phyloP scores from a whole-genome alignment of 2,797 vertebrate species.

The Paedocypris micromegethes region DNA sequence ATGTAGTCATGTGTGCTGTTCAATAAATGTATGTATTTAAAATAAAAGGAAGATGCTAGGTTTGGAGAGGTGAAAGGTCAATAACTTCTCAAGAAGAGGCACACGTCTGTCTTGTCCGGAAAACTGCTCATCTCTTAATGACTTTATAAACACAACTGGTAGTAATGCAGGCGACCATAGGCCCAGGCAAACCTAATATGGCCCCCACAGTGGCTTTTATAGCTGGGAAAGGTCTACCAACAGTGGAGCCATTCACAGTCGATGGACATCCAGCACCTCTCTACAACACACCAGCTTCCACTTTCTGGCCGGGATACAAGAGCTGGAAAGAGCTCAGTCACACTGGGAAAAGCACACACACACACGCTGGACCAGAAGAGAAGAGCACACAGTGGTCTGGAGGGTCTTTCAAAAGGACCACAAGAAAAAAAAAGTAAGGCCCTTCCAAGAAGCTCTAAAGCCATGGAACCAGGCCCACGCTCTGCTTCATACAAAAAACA shows the following conservation, averaged over 20 bases:
- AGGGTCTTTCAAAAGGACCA: constrained; percentile 37
- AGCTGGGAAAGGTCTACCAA: constrained; percentile 28
- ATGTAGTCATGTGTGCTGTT: no score
- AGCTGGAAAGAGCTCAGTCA: constrained; percentile 31
- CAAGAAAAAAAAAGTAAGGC: constrained; percentile 11
- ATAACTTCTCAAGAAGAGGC: no score
- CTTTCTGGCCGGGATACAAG: constrained; percentile 27
- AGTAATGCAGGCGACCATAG: neutral
- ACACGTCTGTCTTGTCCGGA: no score
- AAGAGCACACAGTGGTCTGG: constrained; percentile 29
- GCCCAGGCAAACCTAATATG: constrained; percentile 11
- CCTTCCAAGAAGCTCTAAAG: constrained; percentile 5
- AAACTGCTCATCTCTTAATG: no score
- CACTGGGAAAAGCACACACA: constrained; percentile 18
- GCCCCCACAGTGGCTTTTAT: constrained; percentile 34
- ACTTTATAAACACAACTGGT: neutral
- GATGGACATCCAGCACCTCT: constrained; percentile 14
- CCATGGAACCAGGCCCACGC: constrained; percentile 10
- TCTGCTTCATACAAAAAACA: neutral
- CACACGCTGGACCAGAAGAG: constrained; percentile 17
- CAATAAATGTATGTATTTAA: no score
- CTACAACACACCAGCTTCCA: constrained; percentile 4
- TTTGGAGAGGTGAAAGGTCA: no score
- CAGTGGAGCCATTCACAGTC: constrained; percentile 31
- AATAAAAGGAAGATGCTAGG: no score